Evolutionary conservation across 2,113 vertebrate species (phyloP).

Genomic region (Tragelaphus imberbis): DNA sequence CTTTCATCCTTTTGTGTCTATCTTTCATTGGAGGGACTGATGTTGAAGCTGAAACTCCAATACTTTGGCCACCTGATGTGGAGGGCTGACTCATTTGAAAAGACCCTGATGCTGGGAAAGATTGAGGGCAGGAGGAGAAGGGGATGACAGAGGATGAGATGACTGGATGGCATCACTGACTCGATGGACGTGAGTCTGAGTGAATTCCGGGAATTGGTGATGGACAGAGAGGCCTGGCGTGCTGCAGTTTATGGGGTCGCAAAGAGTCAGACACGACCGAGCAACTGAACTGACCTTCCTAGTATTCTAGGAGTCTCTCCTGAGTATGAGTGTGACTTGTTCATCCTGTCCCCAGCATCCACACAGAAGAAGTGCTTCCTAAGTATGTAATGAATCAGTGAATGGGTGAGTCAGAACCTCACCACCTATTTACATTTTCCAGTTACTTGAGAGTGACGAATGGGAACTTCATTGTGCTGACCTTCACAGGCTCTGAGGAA

Average conservation of each 20-base stretch:
- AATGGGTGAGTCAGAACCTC: constrained; percentile 5
- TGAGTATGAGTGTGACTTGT: neutral
- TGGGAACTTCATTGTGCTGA: constrained; percentile 11
- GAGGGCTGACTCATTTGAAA: too few species aligned
- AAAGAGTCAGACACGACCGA: too few species aligned
- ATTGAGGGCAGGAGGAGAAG: too few species aligned
- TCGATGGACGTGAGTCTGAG: too few species aligned
- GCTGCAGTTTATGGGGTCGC: too few species aligned
- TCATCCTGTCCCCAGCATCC: neutral
- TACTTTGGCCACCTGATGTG: too few species aligned
- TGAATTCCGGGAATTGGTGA: too few species aligned
- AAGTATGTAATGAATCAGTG: neutral
- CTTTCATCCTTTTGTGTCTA: neutral
- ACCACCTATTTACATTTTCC: constrained; percentile 26
- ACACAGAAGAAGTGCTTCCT: neutral
- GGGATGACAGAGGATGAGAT: too few species aligned
- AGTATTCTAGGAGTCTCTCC: neutral
- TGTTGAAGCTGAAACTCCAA: too few species aligned
- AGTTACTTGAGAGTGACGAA: constrained; percentile 41
- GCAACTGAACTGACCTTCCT: neutral
- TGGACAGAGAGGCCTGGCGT: too few species aligned
- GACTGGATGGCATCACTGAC: too few species aligned
- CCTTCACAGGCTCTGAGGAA: constrained; percentile 40
- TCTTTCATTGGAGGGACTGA: neutral
- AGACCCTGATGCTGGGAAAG: too few species aligned